Evolutionary conservation across 1,140 invertebrate species (phyloP), one percentile per base, ranked within the genome.

Genomic region (Drosophila asahinai): DNA sequence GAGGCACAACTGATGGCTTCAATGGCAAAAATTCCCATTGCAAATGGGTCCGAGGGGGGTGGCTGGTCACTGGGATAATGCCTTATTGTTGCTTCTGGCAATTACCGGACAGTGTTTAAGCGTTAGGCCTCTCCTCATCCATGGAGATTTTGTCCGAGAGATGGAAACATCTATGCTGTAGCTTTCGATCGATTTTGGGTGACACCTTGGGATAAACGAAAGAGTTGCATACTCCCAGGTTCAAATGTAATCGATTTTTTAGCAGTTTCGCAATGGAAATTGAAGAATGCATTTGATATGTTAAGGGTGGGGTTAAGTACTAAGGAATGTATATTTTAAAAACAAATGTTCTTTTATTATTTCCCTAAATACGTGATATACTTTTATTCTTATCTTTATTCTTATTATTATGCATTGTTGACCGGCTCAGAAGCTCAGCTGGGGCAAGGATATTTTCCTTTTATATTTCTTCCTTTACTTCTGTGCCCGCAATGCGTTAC

Each of bases 1-100:
- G 77, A 71, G 66, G 84, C 84, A 81, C 67, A 49, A 76, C 77
- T 87, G 84, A 87, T 84, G 84, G 84, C 67, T 83, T 87, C 62
- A 87, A 83, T 89, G 80, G 72, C 54, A 40, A 89, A 83, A 89
- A 87, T 80, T 77, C 65, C 77, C 55, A 68, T 40, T 55, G 57
- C 49, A 70, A 57, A 66, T 60, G 55, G 36, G 36, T 55, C 54
- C 55, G 3, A 25, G 4, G 14, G 30, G 47, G 38, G 27, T 30
- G 27, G 27, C 27, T 30, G 27, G 15, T 14, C 19, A 47, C 5
- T 17, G 22, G 68, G 54, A 17, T 67, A 40, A 58, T 71, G 54
- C 25, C 60, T 48, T 61, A 60, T 62, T 76, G 57, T 68, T 74
- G 51, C 42, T 83, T 55, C 45, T 90, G 70, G 78, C 70, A 87